These are phyloP conservation scores for Patella pellucida DNA, from an alignment of 2,888 invertebrate genomes.

Conservation along the genomic window DNA sequence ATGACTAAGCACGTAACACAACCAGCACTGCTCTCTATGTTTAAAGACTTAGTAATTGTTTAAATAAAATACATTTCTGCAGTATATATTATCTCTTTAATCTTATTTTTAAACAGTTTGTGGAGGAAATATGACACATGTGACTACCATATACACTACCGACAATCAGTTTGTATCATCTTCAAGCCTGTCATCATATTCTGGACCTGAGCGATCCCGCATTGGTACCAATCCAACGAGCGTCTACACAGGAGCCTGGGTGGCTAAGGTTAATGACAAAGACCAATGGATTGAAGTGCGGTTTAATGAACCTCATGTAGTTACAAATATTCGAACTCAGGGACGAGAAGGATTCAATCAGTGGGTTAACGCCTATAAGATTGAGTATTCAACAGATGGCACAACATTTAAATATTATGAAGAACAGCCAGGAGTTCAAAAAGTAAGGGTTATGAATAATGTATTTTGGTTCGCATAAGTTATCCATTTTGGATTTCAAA, in stretches of 20 bases:
- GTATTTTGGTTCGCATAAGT: no score
- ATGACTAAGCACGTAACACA: no score
- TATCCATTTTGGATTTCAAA: no score
- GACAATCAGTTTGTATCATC: slow-evolving; percentile 35
- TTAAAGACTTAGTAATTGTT: no score
- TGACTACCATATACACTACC: slow-evolving; percentile 1
- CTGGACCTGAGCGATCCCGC: slow-evolving; percentile 32
- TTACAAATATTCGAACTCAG: slow-evolving; percentile 84
- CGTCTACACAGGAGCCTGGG: slow-evolving; percentile 22
- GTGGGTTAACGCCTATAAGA: slow-evolving; percentile 83
- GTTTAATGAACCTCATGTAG: slow-evolving; percentile 18
- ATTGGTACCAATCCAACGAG: slow-evolving; percentile 24
- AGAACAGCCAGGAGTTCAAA: slow-evolving; percentile 17
- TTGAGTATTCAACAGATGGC: slow-evolving; percentile 82
- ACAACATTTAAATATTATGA: slow-evolving; percentile 75
- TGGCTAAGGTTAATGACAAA: slow-evolving; percentile 20
- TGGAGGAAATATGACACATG: slow-evolving; percentile 23
- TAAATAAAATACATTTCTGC: no score
- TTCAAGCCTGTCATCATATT: slow-evolving; percentile 31
- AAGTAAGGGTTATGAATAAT: slow-evolving; percentile 8
- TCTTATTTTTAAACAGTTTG: slow-evolving; percentile 22
- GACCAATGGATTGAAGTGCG: slow-evolving; percentile 25
- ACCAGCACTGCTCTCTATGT: no score
- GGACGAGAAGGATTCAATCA: slow-evolving; percentile 80
- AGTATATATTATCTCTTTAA: not conserved